A percentile compares a stretch with the other conserved stretches of the same genome.
Evolutionary conservation across 2,888 invertebrate species (phyloP).

Genomic region (Heliconius ismenius): DNA sequence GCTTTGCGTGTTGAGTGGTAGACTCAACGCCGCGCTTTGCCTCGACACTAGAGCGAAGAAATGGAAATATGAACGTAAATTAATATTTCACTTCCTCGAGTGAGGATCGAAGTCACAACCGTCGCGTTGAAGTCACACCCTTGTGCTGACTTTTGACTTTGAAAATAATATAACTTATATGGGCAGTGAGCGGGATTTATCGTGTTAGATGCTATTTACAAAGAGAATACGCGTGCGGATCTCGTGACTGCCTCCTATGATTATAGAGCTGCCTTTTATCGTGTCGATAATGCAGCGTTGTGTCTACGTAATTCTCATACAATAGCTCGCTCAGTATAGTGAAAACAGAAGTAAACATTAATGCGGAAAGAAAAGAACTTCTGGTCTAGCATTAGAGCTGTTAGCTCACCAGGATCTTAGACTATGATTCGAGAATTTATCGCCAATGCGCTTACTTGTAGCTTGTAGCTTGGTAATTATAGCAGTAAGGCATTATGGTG

Average conservation of each 20-base stretch:
- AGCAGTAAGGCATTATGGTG: conserved; percentile 45
- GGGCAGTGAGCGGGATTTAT: conserved; percentile 51
- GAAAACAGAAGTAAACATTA: conserved; percentile 58
- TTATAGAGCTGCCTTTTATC: conserved; percentile 68
- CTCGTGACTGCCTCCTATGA: conserved; percentile 69
- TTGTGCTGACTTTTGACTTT: conserved; percentile 45
- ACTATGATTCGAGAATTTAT: conserved; percentile 42
- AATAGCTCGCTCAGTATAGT: conserved; percentile 58
- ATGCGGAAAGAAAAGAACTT: conserved; percentile 61
- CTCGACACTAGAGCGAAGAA: too few relatives aligned
- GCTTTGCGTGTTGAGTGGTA: too few relatives aligned
- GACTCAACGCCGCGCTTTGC: too few relatives aligned
- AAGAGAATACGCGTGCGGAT: conserved; percentile 63
- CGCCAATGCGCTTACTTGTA: conserved; percentile 37
- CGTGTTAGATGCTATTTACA: conserved; percentile 69
- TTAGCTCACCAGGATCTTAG: conserved; percentile 44
- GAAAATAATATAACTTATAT: conserved; percentile 55
- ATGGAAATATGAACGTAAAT: too few relatives aligned
- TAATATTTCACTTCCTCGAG: too few relatives aligned
- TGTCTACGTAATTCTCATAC: conserved; percentile 67
- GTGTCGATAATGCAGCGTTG: conserved; percentile 67
- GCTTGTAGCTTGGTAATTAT: conserved; percentile 46
- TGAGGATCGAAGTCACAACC: too few relatives aligned
- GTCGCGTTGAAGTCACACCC: too few relatives aligned
- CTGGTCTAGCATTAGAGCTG: conserved; percentile 50